Conservation (phyloP, 2,888 invertebrate species). For the Trichacis sp. region DNA sequence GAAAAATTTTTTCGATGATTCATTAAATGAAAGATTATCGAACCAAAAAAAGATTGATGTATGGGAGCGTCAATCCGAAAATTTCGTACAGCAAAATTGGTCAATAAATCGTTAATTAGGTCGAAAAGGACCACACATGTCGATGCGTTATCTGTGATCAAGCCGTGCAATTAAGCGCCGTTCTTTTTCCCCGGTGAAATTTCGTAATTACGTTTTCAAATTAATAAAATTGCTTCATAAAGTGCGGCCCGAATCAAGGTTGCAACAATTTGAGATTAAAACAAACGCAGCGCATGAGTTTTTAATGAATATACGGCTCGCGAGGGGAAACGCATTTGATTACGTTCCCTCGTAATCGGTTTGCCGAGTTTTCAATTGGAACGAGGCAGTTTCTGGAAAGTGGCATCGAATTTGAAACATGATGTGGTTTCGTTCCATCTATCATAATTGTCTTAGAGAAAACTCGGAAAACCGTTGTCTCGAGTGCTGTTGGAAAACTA, state of each 20-base stretch:
- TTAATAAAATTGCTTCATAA: conserved; percentile 1
- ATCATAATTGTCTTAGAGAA: conserved; percentile 19
- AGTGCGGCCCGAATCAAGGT: too few species aligned
- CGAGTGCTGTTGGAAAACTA: conserved; percentile 12
- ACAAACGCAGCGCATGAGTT: too few species aligned
- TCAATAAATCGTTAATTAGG: neutral
- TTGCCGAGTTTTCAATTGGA: conserved; percentile 13
- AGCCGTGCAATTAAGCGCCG: neutral
- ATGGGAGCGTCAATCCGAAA: too few species aligned
- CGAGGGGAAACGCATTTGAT: too few species aligned
- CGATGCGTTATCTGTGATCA: neutral
- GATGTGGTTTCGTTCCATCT: conserved; percentile 20
- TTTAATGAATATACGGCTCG: too few species aligned
- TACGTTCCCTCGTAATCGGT: too few species aligned
- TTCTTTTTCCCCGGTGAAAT: neutral
- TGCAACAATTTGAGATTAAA: too few species aligned
- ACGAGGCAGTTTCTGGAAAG: conserved; percentile 18
- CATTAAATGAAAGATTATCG: too few species aligned
- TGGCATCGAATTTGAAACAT: conserved; percentile 17
- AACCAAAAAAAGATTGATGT: too few species aligned
- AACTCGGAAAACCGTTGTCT: neutral
- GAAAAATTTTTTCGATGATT: too few species aligned
- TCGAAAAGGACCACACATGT: neutral
- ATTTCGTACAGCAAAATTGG: neutral
- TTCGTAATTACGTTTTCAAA: neutral